Evolutionary conservation across 53 echinoderm and acorn worm genomes (phyloP).

Genomic region (Patiria pectinifera): DNA sequence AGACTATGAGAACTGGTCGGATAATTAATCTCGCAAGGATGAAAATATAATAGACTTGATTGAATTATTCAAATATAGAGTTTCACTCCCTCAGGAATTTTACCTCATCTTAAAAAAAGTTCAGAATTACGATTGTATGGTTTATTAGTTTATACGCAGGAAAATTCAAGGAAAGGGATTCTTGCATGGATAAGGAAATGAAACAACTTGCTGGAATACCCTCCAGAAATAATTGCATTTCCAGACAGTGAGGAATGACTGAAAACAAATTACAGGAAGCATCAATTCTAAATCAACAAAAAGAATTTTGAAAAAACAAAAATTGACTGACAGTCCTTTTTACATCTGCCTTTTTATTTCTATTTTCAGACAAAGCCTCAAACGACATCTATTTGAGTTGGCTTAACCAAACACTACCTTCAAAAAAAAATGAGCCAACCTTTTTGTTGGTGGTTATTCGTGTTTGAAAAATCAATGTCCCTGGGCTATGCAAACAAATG

Average conservation of each 20-base stretch:
- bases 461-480: slow-evolving; percentile 13
- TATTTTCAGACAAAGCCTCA: not conserved
- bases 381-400: not conserved
- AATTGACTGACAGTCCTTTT: not conserved
- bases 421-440: not conserved
- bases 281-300: not conserved
- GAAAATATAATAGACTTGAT: not conserved
- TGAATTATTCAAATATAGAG: slow-evolving; percentile 16
- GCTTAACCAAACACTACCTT: not conserved
- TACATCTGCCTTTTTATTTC: not conserved
- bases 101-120: not conserved
- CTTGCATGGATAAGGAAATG: not conserved
- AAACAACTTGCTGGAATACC: not conserved
- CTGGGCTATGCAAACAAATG: not conserved
- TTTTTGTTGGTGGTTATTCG: not conserved
- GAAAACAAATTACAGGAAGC: not conserved
- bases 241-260: not conserved
- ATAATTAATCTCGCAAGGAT: slow-evolving; percentile 18
- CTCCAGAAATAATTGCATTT: not conserved
- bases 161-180: not conserved
- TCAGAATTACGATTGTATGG: not conserved
- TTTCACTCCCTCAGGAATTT: not conserved
- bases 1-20: not conserved
- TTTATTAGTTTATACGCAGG: not conserved
- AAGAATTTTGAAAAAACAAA: not conserved